Evolutionary conservation across 1,140 invertebrate genomes (phyloP).

Genomic region (Saccostrea glomerata): DNA sequence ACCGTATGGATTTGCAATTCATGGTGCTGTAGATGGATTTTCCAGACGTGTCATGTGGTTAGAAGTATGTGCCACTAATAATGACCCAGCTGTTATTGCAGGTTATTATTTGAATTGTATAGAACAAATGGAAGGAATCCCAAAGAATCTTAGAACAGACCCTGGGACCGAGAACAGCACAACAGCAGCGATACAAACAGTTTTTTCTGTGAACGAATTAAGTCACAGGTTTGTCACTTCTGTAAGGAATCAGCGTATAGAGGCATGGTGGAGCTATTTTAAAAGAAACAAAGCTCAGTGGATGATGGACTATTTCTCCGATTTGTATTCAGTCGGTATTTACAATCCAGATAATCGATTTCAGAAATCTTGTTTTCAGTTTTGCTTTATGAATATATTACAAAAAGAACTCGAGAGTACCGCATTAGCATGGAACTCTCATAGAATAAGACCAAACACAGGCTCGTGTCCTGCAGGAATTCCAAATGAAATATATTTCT

Average conservation of each 20-base stretch:
- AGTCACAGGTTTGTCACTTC: not conserved
- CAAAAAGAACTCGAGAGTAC: not conserved
- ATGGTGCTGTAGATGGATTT: conserved; percentile 54
- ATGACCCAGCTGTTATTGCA: conserved; percentile 40
- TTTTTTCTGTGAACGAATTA: not conserved
- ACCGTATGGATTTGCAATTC: conserved; percentile 45
- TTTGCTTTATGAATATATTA: conserved; percentile 5
- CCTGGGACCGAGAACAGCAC: not conserved
- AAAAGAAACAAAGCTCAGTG: conserved; percentile 35
- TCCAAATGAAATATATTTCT: not conserved
- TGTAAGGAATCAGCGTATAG: conserved; percentile 41
- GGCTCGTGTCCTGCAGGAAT: conserved; percentile 7
- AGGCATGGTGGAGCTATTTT: conserved; percentile 42
- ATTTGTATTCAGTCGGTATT: not conserved
- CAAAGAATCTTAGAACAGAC: not conserved
- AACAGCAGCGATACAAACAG: conserved; percentile 24
- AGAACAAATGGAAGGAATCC: not conserved
- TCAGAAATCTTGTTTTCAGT: not conserved
- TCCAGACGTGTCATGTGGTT: conserved; percentile 48
- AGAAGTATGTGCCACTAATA: conserved; percentile 56
- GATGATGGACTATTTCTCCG: conserved; percentile 38
- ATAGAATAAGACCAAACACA: conserved; percentile 18
- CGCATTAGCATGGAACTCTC: not conserved
- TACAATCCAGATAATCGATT: not conserved
- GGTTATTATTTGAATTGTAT: conserved; percentile 36